Evolutionary conservation across 1,140 invertebrate genomes (phyloP).

Genomic region (Penaeus vannamei): DNA sequence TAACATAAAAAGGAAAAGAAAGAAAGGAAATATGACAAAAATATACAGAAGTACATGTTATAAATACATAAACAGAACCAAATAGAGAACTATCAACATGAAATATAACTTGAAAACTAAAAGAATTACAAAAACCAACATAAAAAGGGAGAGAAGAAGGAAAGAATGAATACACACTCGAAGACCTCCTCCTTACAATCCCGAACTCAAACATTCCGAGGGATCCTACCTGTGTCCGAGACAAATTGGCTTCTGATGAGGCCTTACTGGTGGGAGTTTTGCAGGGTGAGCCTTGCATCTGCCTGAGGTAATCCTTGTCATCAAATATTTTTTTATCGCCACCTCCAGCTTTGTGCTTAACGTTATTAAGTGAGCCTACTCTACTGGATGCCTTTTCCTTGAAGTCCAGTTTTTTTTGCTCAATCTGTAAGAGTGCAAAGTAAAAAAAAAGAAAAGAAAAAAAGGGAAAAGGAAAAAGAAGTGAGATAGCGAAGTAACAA

Average conservation of each 20-base stretch:
- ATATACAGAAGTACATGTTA: too few species aligned
- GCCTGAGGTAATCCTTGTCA: slow-evolving; percentile 93
- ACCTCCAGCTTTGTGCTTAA: slow-evolving; percentile 89
- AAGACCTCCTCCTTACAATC: neutral
- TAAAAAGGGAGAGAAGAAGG: neutral
- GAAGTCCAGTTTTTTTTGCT: slow-evolving; percentile 65
- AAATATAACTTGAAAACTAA: too few species aligned
- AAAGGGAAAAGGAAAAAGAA: too few species aligned
- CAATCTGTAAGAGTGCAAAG: slow-evolving; percentile 58
- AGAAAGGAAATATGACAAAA: too few species aligned
- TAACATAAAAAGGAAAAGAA: too few species aligned
- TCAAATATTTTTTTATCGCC: slow-evolving; percentile 94
- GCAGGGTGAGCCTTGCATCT: slow-evolving; percentile 73
- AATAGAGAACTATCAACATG: too few species aligned
- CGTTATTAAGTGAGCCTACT: slow-evolving; percentile 93
- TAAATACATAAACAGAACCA: too few species aligned
- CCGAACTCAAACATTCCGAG: neutral
- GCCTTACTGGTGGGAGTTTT: slow-evolving; percentile 66
- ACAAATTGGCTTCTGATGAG: slow-evolving; percentile 56
- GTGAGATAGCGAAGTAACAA: too few species aligned
- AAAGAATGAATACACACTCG: neutral
- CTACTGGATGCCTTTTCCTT: slow-evolving; percentile 73
- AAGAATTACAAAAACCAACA: neutral
- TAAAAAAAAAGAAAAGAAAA: neutral
- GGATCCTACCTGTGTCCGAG: slow-evolving; percentile 50